A percentile compares a stretch with the other conserved stretches of the same genome.
Evolutionary conservation across 2,113 vertebrate genomes (phyloP).

Genomic region (Mola mola): DNA sequence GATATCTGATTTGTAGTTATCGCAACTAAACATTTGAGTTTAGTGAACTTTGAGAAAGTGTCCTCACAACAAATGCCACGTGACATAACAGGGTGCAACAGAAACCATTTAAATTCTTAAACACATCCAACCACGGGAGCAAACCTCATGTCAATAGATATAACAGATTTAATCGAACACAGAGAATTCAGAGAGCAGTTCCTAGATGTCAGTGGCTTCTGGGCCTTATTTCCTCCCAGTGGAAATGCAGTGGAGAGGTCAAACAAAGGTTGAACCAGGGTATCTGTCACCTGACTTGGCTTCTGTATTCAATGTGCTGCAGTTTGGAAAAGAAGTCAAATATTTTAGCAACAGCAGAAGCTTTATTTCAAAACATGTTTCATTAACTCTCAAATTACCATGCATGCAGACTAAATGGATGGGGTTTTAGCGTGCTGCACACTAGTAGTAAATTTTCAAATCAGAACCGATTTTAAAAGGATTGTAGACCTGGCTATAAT

Average conservation of each 20-base stretch:
- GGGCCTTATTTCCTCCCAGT: constrained; percentile 31
- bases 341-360: constrained; percentile 12
- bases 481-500: no score
- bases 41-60: no score
- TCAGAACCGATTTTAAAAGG: not conserved
- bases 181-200: constrained; percentile 17
- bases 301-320: constrained; percentile 27
- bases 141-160: constrained; percentile 5
- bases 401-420: not conserved
- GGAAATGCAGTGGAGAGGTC: constrained; percentile 38
- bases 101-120: no score
- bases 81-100: no score
- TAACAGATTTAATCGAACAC: no score
- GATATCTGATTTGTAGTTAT: not conserved
- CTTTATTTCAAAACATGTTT: constrained; percentile 33
- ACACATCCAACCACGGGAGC: not conserved
- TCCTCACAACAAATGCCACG: no score
- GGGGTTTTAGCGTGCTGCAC: constrained; percentile 2
- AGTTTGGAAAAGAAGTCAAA: constrained; percentile 28
- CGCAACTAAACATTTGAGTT: not conserved
- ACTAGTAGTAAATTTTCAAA: no score
- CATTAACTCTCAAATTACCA: constrained; percentile 29
- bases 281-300: constrained; percentile 55
- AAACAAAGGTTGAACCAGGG: constrained; percentile 53
- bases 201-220: constrained; percentile 32